A percentile compares a stretch with the other conserved stretches of the same genome.
Conservation (phyloP, 2,797 vertebrate species). For the Euthynnus affinis region DNA sequence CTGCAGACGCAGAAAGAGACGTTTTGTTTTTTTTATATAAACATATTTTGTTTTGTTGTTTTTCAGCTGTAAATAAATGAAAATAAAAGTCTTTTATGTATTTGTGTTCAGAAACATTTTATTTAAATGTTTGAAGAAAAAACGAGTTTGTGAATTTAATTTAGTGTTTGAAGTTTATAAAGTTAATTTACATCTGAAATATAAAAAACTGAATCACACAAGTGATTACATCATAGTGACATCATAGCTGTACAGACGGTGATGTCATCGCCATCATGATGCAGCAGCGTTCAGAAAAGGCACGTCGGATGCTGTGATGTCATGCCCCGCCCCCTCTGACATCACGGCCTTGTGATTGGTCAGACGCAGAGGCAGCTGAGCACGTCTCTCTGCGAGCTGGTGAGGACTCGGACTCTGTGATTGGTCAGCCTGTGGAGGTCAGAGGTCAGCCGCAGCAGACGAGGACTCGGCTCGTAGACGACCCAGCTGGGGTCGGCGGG, state of each 20-base stretch:
- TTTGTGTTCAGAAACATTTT: background rate
- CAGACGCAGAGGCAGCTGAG: conserved; percentile 60
- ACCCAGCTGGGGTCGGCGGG: conserved; percentile 8
- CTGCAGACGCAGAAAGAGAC: conserved; percentile 13
- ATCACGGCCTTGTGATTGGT: conserved; percentile 17
- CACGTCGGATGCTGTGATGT: too few relatives aligned
- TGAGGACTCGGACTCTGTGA: conserved; percentile 61
- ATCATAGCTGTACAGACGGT: too few relatives aligned
- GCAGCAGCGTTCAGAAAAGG: too few relatives aligned
- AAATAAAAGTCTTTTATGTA: conserved; percentile 60
- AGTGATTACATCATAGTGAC: too few relatives aligned
- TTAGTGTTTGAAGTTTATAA: too few relatives aligned
- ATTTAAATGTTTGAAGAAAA: too few relatives aligned
- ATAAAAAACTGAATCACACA: too few relatives aligned
- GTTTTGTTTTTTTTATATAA: conserved; percentile 37
- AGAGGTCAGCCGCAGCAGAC: conserved; percentile 38
- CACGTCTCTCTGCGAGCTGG: conserved; percentile 24
- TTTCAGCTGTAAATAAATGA: conserved; percentile 67
- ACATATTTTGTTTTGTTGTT: conserved; percentile 33
- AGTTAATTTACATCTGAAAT: too few relatives aligned
- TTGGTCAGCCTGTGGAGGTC: conserved; percentile 50
- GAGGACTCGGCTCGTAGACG: conserved; percentile 48
- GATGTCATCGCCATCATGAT: too few relatives aligned
- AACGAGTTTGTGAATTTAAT: too few relatives aligned
- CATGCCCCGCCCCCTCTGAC: background rate